Evolutionary conservation across 2,888 invertebrate genomes (phyloP).

Genomic region (Hecatera dysodea): DNA sequence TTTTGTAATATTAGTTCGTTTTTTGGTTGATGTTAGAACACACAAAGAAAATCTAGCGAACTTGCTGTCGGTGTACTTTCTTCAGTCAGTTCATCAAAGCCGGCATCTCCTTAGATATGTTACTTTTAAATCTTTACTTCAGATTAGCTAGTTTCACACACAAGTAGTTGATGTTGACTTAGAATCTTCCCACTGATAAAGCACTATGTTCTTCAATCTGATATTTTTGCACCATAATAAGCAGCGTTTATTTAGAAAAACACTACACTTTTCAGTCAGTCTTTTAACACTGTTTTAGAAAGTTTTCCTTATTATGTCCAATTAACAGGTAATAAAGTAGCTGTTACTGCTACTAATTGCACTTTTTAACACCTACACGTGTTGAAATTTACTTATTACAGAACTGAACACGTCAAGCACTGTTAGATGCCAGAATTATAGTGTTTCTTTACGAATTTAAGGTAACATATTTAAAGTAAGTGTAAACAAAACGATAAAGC

Average conservation of each 20-base stretch:
- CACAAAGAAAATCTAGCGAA: background rate
- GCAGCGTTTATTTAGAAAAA: background rate
- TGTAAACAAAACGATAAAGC: slow-evolving; percentile 73
- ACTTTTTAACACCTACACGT: slow-evolving; percentile 17
- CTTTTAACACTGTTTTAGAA: slow-evolving; percentile 25
- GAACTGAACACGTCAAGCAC: slow-evolving; percentile 40
- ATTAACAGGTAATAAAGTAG: slow-evolving; percentile 30
- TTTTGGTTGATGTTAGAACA: background rate
- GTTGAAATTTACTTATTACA: slow-evolving; percentile 7
- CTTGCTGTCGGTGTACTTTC: background rate
- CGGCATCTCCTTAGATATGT: background rate
- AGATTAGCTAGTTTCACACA: background rate
- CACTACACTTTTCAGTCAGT: background rate
- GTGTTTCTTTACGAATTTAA: slow-evolving; percentile 67
- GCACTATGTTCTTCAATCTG: slow-evolving; percentile 7
- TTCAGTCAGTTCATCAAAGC: no score
- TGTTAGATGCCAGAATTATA: slow-evolving; percentile 60
- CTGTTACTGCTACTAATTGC: slow-evolving; percentile 20
- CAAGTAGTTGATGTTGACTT: background rate
- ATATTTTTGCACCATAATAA: background rate
- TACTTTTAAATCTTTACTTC: background rate
- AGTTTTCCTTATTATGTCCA: slow-evolving; percentile 1
- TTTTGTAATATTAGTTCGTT: background rate
- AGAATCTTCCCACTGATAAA: slow-evolving; percentile 23
- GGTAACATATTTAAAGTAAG: slow-evolving; percentile 61